phyloP scores from a whole-genome alignment of 2,888 invertebrate species.

The Mythimna vitellina region DNA sequence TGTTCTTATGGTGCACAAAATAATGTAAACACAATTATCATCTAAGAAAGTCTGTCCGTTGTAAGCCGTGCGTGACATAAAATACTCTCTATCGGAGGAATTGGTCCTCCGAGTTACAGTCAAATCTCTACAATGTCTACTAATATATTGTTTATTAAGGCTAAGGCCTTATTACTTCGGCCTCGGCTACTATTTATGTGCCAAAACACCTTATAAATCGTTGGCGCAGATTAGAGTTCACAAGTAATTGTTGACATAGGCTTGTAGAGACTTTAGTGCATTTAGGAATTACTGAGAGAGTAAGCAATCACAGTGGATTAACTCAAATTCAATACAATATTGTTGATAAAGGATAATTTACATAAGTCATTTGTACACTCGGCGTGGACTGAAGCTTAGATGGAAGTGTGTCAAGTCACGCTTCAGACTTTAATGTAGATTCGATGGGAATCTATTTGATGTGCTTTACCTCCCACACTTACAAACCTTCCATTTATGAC shows the following conservation, averaged over 20 bases:
- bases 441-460: constrained; percentile 43
- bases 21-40: not conserved
- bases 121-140: constrained; percentile 25
- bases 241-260: constrained; percentile 52
- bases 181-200: constrained; percentile 53
- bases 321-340: constrained; percentile 55
- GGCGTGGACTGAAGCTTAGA: constrained; percentile 5
- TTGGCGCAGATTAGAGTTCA: constrained; percentile 53
- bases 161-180: constrained; percentile 31
- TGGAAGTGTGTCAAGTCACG: constrained; percentile 26
- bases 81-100: constrained; percentile 20
- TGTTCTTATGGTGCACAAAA: too few species aligned
- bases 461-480: constrained; percentile 41
- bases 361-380: constrained; percentile 53
- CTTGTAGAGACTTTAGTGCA: constrained; percentile 45
- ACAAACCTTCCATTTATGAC: constrained; percentile 7
- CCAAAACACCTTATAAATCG: constrained; percentile 58
- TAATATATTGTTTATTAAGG: constrained; percentile 31
- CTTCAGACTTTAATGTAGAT: constrained; percentile 22
- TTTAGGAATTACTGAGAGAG: constrained; percentile 58
- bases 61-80: constrained; percentile 21
- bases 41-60: not conserved
- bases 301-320: constrained; percentile 46
- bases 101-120: constrained; percentile 26
- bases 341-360: constrained; percentile 58